Evolutionary conservation across 2,113 vertebrate species (phyloP).

Genomic region (Heliornis fulica): DNA sequence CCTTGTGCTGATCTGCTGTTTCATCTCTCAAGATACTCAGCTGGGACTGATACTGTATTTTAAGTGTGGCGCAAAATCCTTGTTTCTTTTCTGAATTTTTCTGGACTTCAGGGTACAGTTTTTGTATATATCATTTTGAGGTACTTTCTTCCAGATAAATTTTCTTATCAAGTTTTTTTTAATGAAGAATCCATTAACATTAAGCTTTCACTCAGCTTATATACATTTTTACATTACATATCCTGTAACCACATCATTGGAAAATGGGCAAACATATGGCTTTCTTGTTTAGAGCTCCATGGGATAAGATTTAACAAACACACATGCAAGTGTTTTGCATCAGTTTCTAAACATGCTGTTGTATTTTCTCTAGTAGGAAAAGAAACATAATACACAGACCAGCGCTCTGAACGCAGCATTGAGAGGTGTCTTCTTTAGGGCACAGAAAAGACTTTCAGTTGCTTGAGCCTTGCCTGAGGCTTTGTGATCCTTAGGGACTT

Average conservation of each 20-base stretch:
- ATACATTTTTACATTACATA: not conserved
- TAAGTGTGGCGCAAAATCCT: not conserved
- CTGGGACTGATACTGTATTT: not conserved
- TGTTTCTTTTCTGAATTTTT: not conserved
- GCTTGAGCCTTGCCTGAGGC: not conserved
- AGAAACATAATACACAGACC: not conserved
- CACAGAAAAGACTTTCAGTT: not conserved
- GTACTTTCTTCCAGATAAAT: not conserved
- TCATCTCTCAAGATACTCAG: not conserved
- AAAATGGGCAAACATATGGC: not conserved
- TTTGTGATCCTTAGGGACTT: not conserved
- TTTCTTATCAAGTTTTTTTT: not conserved
- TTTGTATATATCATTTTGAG: not conserved
- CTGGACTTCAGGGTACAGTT: not conserved
- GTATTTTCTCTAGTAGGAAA: not conserved
- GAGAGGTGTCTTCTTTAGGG: not conserved
- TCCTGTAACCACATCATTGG: not conserved
- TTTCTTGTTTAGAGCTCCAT: not conserved
- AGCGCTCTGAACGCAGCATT: not conserved
- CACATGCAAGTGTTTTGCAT: rapidly evolving
- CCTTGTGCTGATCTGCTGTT: not conserved
- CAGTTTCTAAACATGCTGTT: not conserved
- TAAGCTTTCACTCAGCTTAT: not conserved
- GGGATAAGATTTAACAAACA: not conserved
- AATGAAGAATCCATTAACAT: not conserved